A percentile compares a stretch with the other conserved stretches of the same genome.
These are phyloP conservation scores for Eristalis intricaria DNA, from an alignment of 2,888 invertebrate species.

Conservation along the genomic window DNA sequence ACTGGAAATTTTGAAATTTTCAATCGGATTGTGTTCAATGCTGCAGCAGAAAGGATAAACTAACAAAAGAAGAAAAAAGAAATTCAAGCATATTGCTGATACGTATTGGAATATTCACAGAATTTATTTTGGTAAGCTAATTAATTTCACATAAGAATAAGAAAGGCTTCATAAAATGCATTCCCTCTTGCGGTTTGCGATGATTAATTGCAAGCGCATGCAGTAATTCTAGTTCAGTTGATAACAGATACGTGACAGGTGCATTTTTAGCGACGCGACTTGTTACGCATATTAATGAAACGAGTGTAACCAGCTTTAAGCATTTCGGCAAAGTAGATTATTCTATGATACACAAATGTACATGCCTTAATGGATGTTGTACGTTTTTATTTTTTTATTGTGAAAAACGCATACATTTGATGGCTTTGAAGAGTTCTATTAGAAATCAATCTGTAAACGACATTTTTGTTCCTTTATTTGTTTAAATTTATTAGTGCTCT, in stretches of 20 bases:
- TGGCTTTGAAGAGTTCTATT: no score
- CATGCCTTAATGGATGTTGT: no score
- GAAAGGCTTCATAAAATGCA: not conserved
- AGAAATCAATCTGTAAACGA: no score
- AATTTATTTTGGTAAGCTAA: conserved; percentile 62
- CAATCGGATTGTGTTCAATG: not conserved
- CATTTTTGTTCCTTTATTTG: no score
- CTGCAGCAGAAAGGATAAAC: not conserved
- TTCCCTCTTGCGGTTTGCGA: conserved; percentile 14
- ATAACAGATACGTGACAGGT: conserved; percentile 53
- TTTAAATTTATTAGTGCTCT: no score
- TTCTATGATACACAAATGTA: not conserved
- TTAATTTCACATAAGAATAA: conserved; percentile 3
- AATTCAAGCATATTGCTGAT: not conserved
- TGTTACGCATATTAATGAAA: conserved; percentile 12
- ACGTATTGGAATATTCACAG: conserved; percentile 58
- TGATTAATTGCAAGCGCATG: conserved; percentile 43
- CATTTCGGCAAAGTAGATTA: not conserved
- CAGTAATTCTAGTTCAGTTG: conserved; percentile 29
- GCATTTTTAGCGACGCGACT: not conserved
- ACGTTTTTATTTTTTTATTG: no score
- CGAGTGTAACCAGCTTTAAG: not conserved
- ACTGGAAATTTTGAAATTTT: not conserved
- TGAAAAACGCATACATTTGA: no score
- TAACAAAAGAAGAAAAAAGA: not conserved